phyloP scores from a whole-genome alignment of 2,797 vertebrate species.

The Takifugu rubripes region DNA sequence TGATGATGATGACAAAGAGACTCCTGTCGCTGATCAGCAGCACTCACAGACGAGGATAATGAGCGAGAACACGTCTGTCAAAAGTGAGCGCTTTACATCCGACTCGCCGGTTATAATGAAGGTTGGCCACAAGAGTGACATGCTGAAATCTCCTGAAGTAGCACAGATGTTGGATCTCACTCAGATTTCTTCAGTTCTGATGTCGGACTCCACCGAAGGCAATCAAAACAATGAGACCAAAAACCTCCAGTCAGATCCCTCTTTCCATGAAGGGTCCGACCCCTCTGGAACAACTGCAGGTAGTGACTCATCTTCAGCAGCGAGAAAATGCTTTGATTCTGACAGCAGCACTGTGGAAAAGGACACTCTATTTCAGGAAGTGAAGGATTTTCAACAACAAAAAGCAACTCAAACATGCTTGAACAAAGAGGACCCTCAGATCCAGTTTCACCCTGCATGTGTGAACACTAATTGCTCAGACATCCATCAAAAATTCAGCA shows the following conservation, averaged over 20 bases:
- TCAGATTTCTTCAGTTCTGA: neutral
- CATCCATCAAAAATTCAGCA: slow-evolving; percentile 5
- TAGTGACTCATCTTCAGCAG: slow-evolving; percentile 9
- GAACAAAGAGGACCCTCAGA: slow-evolving; percentile 9
- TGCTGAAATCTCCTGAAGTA: slow-evolving; percentile 1
- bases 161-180: neutral
- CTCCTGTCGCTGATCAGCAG: neutral
- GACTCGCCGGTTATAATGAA: neutral
- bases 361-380: slow-evolving; percentile 11
- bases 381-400: neutral
- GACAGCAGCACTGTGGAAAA: slow-evolving; percentile 8
- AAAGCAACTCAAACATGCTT: slow-evolving; percentile 11
- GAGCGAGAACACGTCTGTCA: slow-evolving; percentile 9
- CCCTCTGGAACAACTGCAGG: neutral
- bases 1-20: slow-evolving; percentile 21
- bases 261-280: neutral
- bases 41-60: slow-evolving; percentile 4
- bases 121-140: neutral
- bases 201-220: neutral
- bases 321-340: slow-evolving; percentile 5
- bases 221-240: slow-evolving; percentile 6
- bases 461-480: slow-evolving; percentile 7
- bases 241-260: slow-evolving; percentile 9
- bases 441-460: neutral
- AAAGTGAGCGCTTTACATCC: slow-evolving; percentile 15